A percentile compares a stretch with the other conserved stretches of the same genome.
Conservation (phyloP, 2,113 vertebrate genomes). For the Heptranchias perlo region DNA sequence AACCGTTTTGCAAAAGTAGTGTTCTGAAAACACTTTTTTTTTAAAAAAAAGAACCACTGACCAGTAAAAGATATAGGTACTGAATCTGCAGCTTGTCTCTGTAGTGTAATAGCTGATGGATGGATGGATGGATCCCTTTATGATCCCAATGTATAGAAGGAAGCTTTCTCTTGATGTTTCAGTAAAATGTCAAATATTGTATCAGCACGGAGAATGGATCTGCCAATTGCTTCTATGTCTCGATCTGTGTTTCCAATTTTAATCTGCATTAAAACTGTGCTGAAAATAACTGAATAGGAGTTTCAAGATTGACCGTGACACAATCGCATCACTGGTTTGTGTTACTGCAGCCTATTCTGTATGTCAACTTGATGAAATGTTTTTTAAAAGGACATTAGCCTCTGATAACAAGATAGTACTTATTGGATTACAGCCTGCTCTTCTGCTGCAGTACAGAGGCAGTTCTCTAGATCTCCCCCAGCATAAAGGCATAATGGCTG, state of each 20-base stretch:
- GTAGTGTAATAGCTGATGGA: not conserved
- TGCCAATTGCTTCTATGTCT: not conserved
- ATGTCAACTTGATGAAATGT: not conserved
- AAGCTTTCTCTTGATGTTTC: not conserved
- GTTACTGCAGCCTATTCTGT: not conserved
- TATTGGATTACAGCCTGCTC: not conserved
- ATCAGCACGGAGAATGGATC: not conserved
- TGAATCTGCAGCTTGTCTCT: not conserved
- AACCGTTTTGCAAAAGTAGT: not conserved
- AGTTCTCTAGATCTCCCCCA: not conserved
- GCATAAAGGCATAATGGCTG: not conserved
- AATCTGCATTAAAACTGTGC: not conserved
- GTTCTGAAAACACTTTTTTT: not conserved
- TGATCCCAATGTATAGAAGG: not conserved
- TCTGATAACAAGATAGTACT: not conserved
- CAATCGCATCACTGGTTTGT: not conserved
- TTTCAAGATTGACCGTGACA: not conserved
- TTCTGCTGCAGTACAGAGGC: not conserved
- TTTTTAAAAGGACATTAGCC: not conserved
- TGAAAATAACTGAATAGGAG: not conserved
- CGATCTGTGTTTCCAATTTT: not conserved
- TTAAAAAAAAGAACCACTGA: no score
- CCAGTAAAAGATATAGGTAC: not conserved
- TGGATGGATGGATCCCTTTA: not conserved
- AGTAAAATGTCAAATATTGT: not conserved